Conservation (phyloP, 2,797 vertebrate species). For the Mormyrus proboscirostris region DNA sequence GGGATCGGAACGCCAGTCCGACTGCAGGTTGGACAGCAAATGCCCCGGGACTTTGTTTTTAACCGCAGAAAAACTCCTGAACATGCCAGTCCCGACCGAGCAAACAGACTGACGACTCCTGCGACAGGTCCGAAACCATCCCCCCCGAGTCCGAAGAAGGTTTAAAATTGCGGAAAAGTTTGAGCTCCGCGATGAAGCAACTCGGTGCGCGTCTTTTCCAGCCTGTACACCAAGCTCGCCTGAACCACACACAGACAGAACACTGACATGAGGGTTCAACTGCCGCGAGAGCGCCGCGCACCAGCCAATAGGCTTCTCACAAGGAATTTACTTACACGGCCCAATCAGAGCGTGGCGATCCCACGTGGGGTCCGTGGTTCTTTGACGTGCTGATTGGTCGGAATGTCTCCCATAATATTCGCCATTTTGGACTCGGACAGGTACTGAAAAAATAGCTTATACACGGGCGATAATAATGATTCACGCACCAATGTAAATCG, state of each 20-base stretch:
- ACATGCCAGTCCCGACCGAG: slow-evolving; percentile 40
- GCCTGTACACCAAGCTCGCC: slow-evolving; percentile 58
- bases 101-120: slow-evolving; percentile 37
- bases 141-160: slow-evolving; percentile 28
- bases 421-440: slow-evolving; percentile 77
- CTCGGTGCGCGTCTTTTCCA: slow-evolving; percentile 42
- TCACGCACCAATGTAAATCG: slow-evolving; percentile 43
- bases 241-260: slow-evolving; percentile 78
- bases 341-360: slow-evolving; percentile 53
- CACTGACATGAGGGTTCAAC: slow-evolving; percentile 75
- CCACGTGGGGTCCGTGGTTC: slow-evolving; percentile 71
- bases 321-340: slow-evolving; percentile 34
- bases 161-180: slow-evolving; percentile 47
- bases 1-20: slow-evolving; percentile 43
- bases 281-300: slow-evolving; percentile 65
- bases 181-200: slow-evolving; percentile 41
- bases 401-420: slow-evolving; percentile 62
- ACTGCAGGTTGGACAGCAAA: slow-evolving; percentile 43
- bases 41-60: slow-evolving; percentile 39
- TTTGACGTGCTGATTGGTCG: slow-evolving; percentile 55
- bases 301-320: slow-evolving; percentile 63
- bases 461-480: slow-evolving; percentile 60
- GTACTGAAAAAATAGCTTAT: slow-evolving; percentile 62
- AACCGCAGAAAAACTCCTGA: slow-evolving; percentile 43
- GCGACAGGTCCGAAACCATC: slow-evolving; percentile 38